Percentiles rank a stretch among this genome's conserved stretches.
These are phyloP conservation scores for Nestor notabilis DNA, from an alignment of 2,113 vertebrate genomes.

Conservation along the genomic window DNA sequence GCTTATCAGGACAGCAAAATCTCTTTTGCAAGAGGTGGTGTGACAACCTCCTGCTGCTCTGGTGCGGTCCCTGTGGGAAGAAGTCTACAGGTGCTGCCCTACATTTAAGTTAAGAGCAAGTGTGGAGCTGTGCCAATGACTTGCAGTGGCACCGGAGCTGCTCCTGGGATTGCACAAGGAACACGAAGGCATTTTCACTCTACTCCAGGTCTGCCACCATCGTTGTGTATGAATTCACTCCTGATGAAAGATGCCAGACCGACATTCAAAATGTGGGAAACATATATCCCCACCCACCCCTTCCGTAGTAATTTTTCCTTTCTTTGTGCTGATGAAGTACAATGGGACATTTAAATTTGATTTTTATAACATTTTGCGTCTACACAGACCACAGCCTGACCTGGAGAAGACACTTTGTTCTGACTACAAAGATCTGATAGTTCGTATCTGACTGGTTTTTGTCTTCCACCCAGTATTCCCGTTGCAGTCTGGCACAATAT, in stretches of 20 bases:
- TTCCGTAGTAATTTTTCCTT: background rate
- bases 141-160: background rate
- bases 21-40: background rate
- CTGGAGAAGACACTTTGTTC: constrained; percentile 32
- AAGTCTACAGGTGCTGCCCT: constrained; percentile 45
- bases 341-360: constrained; percentile 11
- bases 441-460: background rate
- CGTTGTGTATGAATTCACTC: background rate
- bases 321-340: background rate
- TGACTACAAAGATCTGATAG: constrained; percentile 13
- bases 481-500: constrained; percentile 53
- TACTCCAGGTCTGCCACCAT: background rate
- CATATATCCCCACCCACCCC: background rate
- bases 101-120: background rate
- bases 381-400: background rate
- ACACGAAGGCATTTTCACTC: background rate
- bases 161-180: background rate
- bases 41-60: background rate
- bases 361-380: background rate
- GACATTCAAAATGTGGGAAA: background rate
- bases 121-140: background rate
- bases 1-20: background rate
- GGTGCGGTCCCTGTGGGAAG: background rate
- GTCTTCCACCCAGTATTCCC: background rate
- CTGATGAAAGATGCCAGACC: background rate